Evolutionary conservation across 1,140 invertebrate genomes (phyloP).

Genomic region (Heliconius melpomene): DNA sequence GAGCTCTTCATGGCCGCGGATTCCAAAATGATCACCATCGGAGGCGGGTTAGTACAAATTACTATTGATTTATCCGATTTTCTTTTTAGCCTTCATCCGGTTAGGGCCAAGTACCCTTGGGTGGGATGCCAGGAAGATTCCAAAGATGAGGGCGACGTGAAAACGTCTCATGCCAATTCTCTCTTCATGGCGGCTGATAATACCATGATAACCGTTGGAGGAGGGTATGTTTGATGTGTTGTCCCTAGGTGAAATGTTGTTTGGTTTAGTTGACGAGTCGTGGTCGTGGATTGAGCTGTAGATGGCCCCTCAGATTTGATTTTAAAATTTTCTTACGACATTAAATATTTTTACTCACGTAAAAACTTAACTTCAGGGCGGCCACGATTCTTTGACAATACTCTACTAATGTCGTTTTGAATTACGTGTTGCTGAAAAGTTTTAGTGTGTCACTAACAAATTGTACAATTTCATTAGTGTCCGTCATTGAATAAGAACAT

Average conservation of each 20-base stretch:
- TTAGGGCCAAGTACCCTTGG: slow-evolving; percentile 94
- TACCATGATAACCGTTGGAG: slow-evolving; percentile 91
- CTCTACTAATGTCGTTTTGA: too few relatives aligned
- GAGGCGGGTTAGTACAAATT: slow-evolving; percentile 58
- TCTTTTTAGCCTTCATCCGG: slow-evolving; percentile 85
- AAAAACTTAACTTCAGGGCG: too few relatives aligned
- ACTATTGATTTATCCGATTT: neutral
- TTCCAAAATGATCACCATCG: slow-evolving; percentile 95
- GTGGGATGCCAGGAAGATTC: slow-evolving; percentile 85
- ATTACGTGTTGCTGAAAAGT: too few relatives aligned
- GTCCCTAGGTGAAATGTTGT: neutral
- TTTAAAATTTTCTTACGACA: too few relatives aligned
- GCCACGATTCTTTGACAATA: too few relatives aligned
- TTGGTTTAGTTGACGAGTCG: neutral
- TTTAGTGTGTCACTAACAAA: too few relatives aligned
- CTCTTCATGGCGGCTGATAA: slow-evolving; percentile 97
- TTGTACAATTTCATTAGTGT: too few relatives aligned
- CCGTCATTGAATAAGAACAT: too few relatives aligned
- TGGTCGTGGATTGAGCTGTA: too few relatives aligned
- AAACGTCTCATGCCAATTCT: slow-evolving; percentile 89
- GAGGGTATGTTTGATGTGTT: slow-evolving; percentile 53
- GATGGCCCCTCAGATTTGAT: too few relatives aligned
- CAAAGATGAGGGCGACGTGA: slow-evolving; percentile 81
- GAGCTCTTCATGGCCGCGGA: slow-evolving; percentile 98
- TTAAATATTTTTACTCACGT: too few relatives aligned